Percentiles rank a stretch among this genome's conserved stretches.
These are phyloP conservation scores for Orcinus orca DNA, from an alignment of 2,113 vertebrate species.

Conservation along the genomic window DNA sequence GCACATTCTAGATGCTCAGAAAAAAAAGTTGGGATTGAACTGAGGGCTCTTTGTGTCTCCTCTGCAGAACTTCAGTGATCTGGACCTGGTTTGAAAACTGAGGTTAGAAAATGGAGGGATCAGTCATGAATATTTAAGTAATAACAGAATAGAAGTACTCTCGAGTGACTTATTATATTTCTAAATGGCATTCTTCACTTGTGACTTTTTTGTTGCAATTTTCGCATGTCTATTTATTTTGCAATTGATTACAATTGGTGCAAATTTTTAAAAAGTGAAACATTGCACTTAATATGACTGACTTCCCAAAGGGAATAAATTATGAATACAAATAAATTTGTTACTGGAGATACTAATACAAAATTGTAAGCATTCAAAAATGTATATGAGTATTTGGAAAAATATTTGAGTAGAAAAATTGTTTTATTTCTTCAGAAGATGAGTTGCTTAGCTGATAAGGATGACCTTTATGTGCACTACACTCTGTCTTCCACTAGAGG, in stretches of 20 bases:
- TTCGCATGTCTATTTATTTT: not conserved
- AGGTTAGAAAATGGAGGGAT: not conserved
- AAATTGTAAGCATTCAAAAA: not conserved
- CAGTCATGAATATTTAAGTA: not conserved
- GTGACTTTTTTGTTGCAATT: not conserved
- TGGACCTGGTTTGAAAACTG: not conserved
- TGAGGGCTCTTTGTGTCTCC: not conserved
- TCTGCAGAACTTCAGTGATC: not conserved
- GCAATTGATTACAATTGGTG: not conserved
- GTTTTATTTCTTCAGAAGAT: not conserved
- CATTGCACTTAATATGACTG: not conserved
- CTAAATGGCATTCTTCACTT: not conserved
- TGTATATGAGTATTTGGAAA: not conserved
- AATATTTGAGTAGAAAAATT: not conserved
- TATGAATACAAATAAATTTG: not conserved
- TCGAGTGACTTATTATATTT: not conserved
- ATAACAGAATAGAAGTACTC: not conserved
- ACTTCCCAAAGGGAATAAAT: not conserved
- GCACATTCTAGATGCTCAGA: not conserved
- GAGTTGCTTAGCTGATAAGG: not conserved
- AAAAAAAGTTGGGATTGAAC: not conserved
- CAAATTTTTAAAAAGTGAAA: not conserved
- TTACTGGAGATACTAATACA: not conserved
- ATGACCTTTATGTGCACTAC: not conserved
- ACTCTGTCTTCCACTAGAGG: conserved; percentile 41